Evolutionary conservation across 2,113 vertebrate genomes (phyloP).

Genomic region (Ammodytes dubius): DNA sequence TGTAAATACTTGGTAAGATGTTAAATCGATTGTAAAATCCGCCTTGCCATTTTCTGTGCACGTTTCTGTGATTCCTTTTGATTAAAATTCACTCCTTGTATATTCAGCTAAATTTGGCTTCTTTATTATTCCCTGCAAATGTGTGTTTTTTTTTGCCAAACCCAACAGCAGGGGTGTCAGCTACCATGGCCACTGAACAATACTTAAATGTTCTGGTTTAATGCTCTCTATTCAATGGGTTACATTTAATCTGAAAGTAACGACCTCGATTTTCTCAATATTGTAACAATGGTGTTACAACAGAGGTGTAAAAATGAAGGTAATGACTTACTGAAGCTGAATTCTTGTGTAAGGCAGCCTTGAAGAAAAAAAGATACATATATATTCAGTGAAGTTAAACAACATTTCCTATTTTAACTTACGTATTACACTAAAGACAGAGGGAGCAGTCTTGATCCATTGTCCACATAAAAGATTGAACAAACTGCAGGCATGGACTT

Average conservation of each 20-base stretch:
- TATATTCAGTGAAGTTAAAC: not conserved
- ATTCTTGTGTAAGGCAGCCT: not conserved
- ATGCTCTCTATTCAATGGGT: constrained; percentile 7
- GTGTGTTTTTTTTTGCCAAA: constrained; percentile 22
- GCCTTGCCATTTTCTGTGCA: constrained; percentile 69
- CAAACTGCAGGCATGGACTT: not conserved
- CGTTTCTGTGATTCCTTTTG: constrained; percentile 39
- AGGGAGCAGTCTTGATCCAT: not conserved
- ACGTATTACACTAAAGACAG: not conserved
- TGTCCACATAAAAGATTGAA: not conserved
- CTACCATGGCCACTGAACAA: constrained; percentile 31
- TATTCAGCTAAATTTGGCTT: constrained; percentile 49
- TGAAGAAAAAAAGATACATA: not conserved
- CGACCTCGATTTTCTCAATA: not conserved
- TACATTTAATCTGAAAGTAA: not conserved
- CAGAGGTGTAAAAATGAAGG: not conserved
- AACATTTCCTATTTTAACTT: not conserved
- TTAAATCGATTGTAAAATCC: constrained; percentile 89
- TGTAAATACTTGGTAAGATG: constrained; percentile 77
- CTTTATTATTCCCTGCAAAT: constrained; percentile 27
- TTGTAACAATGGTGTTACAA: not conserved
- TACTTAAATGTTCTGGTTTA: constrained; percentile 25
- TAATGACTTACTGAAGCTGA: not conserved
- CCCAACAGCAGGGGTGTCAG: constrained; percentile 33
- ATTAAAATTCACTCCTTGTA: constrained; percentile 29